Evolutionary conservation across 2,797 vertebrate species (phyloP).

Genomic region (Pangasius krempfi): DNA sequence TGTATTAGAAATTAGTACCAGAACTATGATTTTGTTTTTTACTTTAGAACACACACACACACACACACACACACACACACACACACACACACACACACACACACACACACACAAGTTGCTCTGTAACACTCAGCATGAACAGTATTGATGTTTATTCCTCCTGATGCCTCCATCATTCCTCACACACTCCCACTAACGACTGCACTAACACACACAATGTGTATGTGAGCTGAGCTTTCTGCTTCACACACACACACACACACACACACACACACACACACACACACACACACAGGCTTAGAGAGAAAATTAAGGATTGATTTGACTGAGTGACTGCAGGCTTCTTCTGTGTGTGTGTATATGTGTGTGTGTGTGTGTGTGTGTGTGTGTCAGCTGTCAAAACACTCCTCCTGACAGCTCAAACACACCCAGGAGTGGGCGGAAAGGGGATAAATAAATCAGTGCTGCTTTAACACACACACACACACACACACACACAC

Average conservation of each 20-base stretch:
- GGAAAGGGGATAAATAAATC: slow-evolving; percentile 9
- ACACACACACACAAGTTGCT: background rate
- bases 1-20: too few species aligned
- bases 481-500: slow-evolving; percentile 10
- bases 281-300: background rate
- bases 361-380: background rate
- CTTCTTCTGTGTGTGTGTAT: background rate
- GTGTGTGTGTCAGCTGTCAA: background rate
- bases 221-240: background rate
- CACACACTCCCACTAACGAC: background rate
- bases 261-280: background rate
- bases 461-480: background rate
- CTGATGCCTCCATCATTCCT: background rate
- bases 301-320: background rate
- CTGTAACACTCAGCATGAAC: background rate
- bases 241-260: background rate
- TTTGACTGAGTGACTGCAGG: background rate
- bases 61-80: too few species aligned
- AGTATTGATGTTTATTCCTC: background rate
- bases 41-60: too few species aligned
- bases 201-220: background rate
- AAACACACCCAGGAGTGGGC: background rate
- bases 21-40: too few species aligned
- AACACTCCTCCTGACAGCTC: background rate
- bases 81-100: background rate